Conservation (phyloP, 2,888 invertebrate genomes). For the Agrotis exclamationis region DNA sequence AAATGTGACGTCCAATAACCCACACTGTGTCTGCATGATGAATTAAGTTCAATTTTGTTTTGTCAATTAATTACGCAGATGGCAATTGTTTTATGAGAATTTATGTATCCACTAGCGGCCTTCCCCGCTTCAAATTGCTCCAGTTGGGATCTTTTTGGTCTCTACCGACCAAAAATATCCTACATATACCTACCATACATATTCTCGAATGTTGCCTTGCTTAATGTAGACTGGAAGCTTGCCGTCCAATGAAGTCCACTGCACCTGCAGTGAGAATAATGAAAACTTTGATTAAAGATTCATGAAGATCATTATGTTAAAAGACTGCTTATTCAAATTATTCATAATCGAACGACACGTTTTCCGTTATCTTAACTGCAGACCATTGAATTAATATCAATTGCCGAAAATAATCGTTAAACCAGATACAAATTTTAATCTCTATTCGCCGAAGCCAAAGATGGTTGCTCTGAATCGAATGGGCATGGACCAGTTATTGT, state of each 20-base stretch:
- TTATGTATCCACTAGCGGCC: too few species aligned
- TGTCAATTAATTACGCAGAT: not conserved
- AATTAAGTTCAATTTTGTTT: too few species aligned
- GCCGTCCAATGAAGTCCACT: too few species aligned
- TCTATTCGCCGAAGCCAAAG: constrained; percentile 5
- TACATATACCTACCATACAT: too few species aligned
- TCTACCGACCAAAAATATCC: too few species aligned
- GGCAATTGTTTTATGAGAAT: not conserved
- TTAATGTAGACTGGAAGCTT: too few species aligned
- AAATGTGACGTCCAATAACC: too few species aligned
- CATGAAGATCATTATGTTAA: not conserved
- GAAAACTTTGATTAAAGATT: not conserved
- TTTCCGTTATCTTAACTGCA: constrained; percentile 1
- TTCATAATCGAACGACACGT: not conserved
- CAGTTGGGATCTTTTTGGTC: too few species aligned
- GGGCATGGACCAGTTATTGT: constrained; percentile 29
- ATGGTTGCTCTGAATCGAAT: constrained; percentile 9
- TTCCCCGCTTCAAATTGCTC: too few species aligned
- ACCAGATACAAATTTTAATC: constrained; percentile 23
- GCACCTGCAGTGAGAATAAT: not conserved
- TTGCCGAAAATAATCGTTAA: not conserved
- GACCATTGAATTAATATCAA: constrained; percentile 13
- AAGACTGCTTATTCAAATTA: not conserved
- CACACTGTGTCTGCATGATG: too few species aligned
- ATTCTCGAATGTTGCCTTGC: too few species aligned